These are phyloP conservation scores for Andrena marginata DNA, from an alignment of 2,888 invertebrate species.

Conservation along the genomic window DNA sequence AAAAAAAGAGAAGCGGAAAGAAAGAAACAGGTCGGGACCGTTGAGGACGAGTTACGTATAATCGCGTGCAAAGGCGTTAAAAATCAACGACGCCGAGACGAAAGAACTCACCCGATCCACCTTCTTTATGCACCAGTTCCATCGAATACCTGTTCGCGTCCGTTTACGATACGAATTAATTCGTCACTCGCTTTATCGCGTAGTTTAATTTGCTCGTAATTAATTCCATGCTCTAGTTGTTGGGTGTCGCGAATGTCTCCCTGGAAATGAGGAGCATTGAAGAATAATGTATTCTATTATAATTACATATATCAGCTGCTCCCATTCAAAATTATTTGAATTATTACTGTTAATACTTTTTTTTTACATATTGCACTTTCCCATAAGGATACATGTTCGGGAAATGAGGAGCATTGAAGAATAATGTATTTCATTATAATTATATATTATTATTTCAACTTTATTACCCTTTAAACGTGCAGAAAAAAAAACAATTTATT, in stretches of 20 bases:
- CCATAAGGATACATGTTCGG: no score
- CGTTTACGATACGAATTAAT: conserved; percentile 12
- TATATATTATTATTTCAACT: no score
- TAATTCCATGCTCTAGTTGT: not conserved
- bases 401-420: no score
- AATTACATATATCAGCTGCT: no score
- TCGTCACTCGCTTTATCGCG: not conserved
- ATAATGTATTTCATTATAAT: no score
- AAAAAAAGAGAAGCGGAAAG: not conserved
- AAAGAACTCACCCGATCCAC: not conserved
- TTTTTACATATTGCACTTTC: no score
- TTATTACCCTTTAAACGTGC: no score
- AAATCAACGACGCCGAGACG: conserved; percentile 15
- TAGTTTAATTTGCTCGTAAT: not conserved
- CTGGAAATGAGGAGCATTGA: no score
- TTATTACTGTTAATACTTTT: no score
- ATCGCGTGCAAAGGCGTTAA: conserved; percentile 51
- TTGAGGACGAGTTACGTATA: conserved; percentile 46
- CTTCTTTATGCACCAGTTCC: not conserved
- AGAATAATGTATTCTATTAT: no score
- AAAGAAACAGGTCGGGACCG: conserved; percentile 34
- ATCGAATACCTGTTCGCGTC: not conserved
- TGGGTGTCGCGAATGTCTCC: not conserved
- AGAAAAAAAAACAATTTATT: no score
- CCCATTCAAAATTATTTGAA: no score